phyloP scores from a whole-genome alignment of 1,140 invertebrate genomes.

The Drosophila suzukii region DNA sequence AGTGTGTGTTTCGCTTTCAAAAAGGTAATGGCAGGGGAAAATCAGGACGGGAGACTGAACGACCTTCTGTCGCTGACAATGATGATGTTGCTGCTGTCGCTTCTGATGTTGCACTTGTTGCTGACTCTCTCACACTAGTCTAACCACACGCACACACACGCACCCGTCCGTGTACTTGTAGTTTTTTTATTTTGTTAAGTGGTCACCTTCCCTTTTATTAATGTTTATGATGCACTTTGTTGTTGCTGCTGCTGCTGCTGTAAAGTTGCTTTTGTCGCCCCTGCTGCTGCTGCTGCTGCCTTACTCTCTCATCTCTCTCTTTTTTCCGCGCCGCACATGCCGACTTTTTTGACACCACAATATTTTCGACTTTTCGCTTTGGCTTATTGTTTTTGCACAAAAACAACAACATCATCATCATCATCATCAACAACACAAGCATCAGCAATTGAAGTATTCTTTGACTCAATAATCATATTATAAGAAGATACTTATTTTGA shows the following conservation, averaged over 20 bases:
- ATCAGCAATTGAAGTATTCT: slow-evolving; percentile 62
- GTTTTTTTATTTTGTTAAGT: slow-evolving; percentile 1
- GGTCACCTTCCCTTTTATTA: slow-evolving; percentile 9
- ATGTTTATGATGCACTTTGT: slow-evolving; percentile 37
- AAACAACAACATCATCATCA: slow-evolving; percentile 76
- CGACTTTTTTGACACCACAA: slow-evolving; percentile 36
- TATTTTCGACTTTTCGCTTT: slow-evolving; percentile 1
- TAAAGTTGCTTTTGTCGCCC: slow-evolving; percentile 29
- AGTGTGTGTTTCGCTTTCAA: slow-evolving; percentile 39
- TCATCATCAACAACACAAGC: slow-evolving; percentile 81
- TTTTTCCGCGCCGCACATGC: slow-evolving; percentile 3
- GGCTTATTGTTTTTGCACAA: slow-evolving; percentile 52
- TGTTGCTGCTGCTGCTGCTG: slow-evolving; percentile 40
- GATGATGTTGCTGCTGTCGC: slow-evolving; percentile 76
- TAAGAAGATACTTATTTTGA: slow-evolving; percentile 16
- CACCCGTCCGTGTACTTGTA: slow-evolving; percentile 10
- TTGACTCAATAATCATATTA: slow-evolving; percentile 19
- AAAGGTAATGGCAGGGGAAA: slow-evolving; percentile 30
- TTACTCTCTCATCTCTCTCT: slow-evolving; percentile 26
- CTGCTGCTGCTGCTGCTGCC: slow-evolving; percentile 7
- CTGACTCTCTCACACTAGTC: slow-evolving; percentile 40
- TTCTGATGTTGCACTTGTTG: slow-evolving; percentile 43
- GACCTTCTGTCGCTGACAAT: slow-evolving; percentile 74
- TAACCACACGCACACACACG: slow-evolving; percentile 39
- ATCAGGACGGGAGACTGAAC: slow-evolving; percentile 37